Percentiles rank a stretch among this genome's conserved stretches.
phyloP scores from a whole-genome alignment of 2,888 invertebrate species.

The Dichetophora obliterata region DNA sequence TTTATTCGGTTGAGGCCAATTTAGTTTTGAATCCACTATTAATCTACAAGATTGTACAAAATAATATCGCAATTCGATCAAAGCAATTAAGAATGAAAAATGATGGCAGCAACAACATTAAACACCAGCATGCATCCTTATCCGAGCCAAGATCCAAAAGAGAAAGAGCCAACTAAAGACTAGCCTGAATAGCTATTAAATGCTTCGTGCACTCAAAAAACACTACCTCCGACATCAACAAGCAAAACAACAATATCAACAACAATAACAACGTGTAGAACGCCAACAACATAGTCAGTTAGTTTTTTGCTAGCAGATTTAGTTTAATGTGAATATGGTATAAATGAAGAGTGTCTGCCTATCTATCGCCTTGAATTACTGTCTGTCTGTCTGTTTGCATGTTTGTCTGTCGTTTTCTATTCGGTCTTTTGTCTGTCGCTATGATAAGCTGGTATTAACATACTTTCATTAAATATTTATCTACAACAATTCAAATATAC shows the following conservation, averaged over 20 bases:
- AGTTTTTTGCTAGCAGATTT: background rate
- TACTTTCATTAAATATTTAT: constrained; percentile 38
- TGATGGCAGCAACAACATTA: constrained; percentile 21
- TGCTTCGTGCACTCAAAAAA: background rate
- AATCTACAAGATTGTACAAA: background rate
- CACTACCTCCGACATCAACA: background rate
- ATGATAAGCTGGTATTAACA: constrained; percentile 37
- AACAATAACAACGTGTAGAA: background rate
- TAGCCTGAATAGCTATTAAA: background rate
- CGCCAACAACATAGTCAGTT: background rate
- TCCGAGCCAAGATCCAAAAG: background rate
- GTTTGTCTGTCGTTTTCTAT: background rate
- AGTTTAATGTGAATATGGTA: background rate
- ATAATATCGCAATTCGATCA: constrained; percentile 26
- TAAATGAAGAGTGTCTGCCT: background rate
- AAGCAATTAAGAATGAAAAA: constrained; percentile 35
- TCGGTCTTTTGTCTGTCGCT: constrained; percentile 20
- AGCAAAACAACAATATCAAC: background rate
- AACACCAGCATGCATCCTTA: constrained; percentile 18
- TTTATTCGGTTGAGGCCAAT: too few species aligned
- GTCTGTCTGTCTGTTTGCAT: background rate
- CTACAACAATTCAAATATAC: constrained; percentile 26
- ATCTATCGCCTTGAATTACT: background rate
- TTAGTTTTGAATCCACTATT: too few species aligned
- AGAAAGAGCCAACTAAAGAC: background rate